A percentile compares a stretch with the other conserved stretches of the same genome.
phyloP scores from a whole-genome alignment of 2,888 invertebrate genomes.

The Pasiphila rectangulata region DNA sequence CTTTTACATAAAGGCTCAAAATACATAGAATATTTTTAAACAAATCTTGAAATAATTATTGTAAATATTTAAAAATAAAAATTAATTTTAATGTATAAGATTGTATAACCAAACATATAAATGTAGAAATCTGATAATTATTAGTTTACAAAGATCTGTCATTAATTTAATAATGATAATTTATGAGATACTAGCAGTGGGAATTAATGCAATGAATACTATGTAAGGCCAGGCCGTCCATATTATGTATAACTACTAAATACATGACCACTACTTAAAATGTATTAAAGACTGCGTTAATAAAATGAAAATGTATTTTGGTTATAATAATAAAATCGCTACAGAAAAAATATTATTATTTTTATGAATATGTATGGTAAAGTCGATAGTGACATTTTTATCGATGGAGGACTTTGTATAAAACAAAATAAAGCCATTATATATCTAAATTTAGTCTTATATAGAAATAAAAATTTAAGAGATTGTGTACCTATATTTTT shows the following conservation, averaged over 20 bases:
- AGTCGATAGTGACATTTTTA: conserved; percentile 6
- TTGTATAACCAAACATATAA: conserved; percentile 5
- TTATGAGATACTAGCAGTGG: conserved; percentile 26
- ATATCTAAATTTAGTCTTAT: conserved; percentile 26
- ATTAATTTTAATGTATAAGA: conserved; percentile 7
- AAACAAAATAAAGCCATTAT: conserved; percentile 30
- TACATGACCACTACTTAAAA: conserved; percentile 50
- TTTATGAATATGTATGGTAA: background rate
- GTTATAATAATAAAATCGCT: background rate
- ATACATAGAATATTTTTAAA: background rate
- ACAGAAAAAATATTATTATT: background rate
- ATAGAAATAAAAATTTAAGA: conserved; percentile 43
- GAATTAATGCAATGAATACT: conserved; percentile 35
- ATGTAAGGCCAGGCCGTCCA: conserved; percentile 73
- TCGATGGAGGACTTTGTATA: background rate
- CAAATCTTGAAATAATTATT: conserved; percentile 6
- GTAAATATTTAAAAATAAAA: conserved; percentile 14
- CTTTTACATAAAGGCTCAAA: conserved; percentile 6
- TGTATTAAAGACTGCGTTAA: conserved; percentile 66
- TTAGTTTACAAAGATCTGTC: conserved; percentile 22
- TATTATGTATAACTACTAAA: conserved; percentile 41
- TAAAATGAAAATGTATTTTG: conserved; percentile 41
- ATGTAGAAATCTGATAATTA: conserved; percentile 3
- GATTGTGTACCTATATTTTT: conserved; percentile 70
- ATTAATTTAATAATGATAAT: conserved; percentile 2